These are phyloP conservation scores for Julus scanicus DNA, from an alignment of 2,888 invertebrate species.

Conservation along the genomic window DNA sequence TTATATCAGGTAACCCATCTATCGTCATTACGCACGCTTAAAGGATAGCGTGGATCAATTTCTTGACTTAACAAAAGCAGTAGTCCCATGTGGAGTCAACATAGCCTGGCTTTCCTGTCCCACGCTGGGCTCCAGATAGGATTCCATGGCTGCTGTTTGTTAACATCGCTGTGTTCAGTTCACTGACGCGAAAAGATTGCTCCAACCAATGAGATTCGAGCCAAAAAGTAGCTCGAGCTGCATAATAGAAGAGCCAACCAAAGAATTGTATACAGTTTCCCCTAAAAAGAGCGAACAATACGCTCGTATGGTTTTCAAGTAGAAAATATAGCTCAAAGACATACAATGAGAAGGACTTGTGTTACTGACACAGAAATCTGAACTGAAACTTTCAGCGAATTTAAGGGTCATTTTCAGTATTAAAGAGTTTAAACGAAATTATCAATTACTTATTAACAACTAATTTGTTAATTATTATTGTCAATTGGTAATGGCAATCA, in stretches of 20 bases:
- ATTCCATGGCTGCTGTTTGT: conserved; percentile 21
- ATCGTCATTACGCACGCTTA: conserved; percentile 32
- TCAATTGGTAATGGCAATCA: too few species aligned
- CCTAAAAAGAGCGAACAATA: background rate
- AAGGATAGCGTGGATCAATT: conserved; percentile 39
- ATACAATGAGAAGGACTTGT: background rate
- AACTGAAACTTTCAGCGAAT: too few species aligned
- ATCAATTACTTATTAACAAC: background rate
- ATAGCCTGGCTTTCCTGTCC: conserved; percentile 29
- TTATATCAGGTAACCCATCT: conserved; percentile 39
- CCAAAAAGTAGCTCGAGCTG: conserved; percentile 20
- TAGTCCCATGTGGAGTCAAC: conserved; percentile 32
- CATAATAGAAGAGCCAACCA: conserved; percentile 4
- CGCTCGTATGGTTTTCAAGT: background rate
- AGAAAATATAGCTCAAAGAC: background rate
- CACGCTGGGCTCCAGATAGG: conserved; percentile 21
- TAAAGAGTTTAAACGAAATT: background rate
- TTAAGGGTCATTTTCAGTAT: background rate
- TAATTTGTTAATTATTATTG: too few species aligned
- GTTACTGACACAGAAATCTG: background rate
- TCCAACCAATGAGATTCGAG: conserved; percentile 27
- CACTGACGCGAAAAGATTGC: conserved; percentile 42
- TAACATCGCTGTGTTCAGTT: conserved; percentile 38
- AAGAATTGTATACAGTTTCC: background rate
- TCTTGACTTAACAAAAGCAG: conserved; percentile 42